Evolutionary conservation across 2,797 vertebrate species (phyloP).

Genomic region (Ctenochaetus hawaiiensis): DNA sequence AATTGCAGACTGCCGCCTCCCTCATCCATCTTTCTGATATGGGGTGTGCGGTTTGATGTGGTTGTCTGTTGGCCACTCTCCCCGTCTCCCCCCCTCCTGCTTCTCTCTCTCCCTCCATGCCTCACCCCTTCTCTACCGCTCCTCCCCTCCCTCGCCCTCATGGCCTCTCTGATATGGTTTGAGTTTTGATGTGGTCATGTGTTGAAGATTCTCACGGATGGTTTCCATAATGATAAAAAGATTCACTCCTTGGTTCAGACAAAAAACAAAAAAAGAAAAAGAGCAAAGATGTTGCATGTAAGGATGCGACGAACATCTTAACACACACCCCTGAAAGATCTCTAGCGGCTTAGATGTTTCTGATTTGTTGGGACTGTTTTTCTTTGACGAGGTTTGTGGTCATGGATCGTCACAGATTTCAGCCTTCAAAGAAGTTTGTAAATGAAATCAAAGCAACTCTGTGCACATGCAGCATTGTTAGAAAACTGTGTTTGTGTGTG

Average conservation of each 20-base stretch:
- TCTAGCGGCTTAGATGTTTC: slow-evolving; percentile 70
- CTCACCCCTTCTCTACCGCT: slow-evolving; percentile 4
- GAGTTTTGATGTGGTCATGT: slow-evolving; percentile 76
- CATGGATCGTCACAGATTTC: slow-evolving; percentile 59
- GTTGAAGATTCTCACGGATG: slow-evolving; percentile 78
- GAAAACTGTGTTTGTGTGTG: slow-evolving; percentile 20
- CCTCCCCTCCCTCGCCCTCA: slow-evolving; percentile 5
- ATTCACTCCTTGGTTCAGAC: slow-evolving; percentile 47
- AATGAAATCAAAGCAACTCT: slow-evolving; percentile 69
- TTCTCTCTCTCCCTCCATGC: slow-evolving; percentile 22
- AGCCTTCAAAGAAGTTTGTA: slow-evolving; percentile 65
- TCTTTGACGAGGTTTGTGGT: slow-evolving; percentile 71
- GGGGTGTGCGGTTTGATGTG: slow-evolving; percentile 75
- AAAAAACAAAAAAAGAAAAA: slow-evolving; percentile 31
- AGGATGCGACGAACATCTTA: slow-evolving; percentile 39
- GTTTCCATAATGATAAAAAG: slow-evolving; percentile 81
- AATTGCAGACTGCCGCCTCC: slow-evolving; percentile 54
- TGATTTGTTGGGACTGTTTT: slow-evolving; percentile 70
- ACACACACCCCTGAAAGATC: slow-evolving; percentile 8
- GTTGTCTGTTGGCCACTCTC: slow-evolving; percentile 63
- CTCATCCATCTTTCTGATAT: slow-evolving; percentile 78
- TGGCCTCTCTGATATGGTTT: slow-evolving; percentile 78
- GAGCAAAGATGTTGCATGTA: slow-evolving; percentile 26
- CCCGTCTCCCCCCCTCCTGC: slow-evolving; percentile 16
- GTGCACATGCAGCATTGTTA: slow-evolving; percentile 64